These are phyloP conservation scores for Lagopus muta DNA, from an alignment of 2,113 vertebrate species.

Conservation along the genomic window DNA sequence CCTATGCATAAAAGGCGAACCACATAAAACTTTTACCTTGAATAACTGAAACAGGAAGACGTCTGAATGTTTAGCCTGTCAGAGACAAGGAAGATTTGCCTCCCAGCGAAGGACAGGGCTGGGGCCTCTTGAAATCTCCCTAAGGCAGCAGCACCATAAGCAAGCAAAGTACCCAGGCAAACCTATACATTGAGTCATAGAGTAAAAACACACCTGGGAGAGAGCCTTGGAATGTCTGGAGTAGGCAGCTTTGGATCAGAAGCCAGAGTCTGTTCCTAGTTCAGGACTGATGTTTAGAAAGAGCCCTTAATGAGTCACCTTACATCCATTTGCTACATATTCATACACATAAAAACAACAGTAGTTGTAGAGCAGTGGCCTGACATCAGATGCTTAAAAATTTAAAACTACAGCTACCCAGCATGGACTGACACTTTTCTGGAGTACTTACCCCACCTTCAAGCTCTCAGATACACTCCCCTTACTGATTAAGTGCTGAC, in stretches of 20 bases:
- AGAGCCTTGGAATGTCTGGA: neutral
- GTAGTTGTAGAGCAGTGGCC: neutral
- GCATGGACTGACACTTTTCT: neutral
- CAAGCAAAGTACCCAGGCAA: neutral
- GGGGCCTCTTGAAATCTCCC: neutral
- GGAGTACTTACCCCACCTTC: neutral
- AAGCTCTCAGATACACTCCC: neutral
- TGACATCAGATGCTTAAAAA: neutral
- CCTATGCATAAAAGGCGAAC: neutral
- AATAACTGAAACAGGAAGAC: slow-evolving; percentile 23
- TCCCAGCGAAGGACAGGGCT: neutral
- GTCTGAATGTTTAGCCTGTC: neutral
- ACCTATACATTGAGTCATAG: neutral
- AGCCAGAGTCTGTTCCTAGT: neutral
- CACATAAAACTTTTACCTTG: neutral
- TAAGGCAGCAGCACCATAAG: neutral
- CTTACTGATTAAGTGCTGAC: neutral
- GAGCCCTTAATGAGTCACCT: neutral
- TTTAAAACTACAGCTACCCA: neutral
- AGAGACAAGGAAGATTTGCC: neutral
- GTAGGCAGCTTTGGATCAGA: neutral
- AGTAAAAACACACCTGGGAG: neutral
- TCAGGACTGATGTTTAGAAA: fast-evolving
- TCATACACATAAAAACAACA: neutral
- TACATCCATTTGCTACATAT: neutral